phyloP scores from a whole-genome alignment of 2,888 invertebrate genomes.

The Catocala sponsa region DNA sequence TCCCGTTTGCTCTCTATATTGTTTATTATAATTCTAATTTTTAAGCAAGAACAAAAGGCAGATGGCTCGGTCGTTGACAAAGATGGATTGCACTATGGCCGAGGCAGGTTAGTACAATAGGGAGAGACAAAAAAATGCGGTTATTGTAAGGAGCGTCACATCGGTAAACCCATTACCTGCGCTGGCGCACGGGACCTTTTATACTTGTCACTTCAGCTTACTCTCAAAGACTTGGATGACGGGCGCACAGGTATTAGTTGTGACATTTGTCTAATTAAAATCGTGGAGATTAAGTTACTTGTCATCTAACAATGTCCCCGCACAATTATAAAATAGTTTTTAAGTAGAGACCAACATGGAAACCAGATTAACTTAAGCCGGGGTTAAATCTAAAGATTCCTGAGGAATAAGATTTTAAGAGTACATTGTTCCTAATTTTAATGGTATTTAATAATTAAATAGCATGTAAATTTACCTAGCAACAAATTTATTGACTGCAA shows the following conservation, averaged over 20 bases:
- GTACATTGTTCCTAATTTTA: no score
- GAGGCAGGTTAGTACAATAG: conserved; percentile 70
- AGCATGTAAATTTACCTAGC: no score
- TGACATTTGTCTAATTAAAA: conserved; percentile 71
- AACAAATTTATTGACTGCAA: no score
- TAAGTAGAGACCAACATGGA: not conserved
- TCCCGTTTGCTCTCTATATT: conserved; percentile 62
- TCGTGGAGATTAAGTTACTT: conserved; percentile 56
- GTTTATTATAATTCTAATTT: conserved; percentile 82
- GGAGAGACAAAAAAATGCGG: conserved; percentile 68
- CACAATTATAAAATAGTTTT: conserved; percentile 19
- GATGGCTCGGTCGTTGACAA: conserved; percentile 75
- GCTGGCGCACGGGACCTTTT: conserved; percentile 69
- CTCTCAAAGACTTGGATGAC: conserved; percentile 62
- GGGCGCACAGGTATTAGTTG: conserved; percentile 63
- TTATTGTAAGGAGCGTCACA: conserved; percentile 68
- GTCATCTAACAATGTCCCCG: conserved; percentile 33
- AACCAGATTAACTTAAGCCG: conserved; percentile 4
- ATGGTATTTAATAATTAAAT: no score
- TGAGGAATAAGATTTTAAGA: not conserved
- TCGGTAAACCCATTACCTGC: conserved; percentile 77
- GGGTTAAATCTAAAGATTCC: not conserved
- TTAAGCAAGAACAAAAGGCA: conserved; percentile 81
- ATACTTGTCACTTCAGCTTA: conserved; percentile 76
- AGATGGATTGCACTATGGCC: conserved; percentile 73